Evolutionary conservation across 2,888 invertebrate species (phyloP).

Genomic region (Sepiola atlantica): DNA sequence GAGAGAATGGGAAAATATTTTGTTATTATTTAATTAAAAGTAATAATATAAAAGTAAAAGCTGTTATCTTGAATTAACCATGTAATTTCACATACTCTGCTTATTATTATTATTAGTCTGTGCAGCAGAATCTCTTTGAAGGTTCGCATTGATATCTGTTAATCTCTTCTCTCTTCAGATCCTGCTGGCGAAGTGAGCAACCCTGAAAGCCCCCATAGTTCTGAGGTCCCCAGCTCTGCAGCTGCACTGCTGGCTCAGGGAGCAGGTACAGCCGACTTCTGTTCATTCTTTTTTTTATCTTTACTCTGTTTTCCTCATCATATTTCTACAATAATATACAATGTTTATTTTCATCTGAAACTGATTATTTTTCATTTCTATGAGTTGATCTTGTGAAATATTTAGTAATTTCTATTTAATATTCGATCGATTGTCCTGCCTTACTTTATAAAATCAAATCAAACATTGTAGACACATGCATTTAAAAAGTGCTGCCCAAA

Average conservation of each 20-base stretch:
- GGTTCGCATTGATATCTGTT: not conserved
- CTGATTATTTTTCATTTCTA: not conserved
- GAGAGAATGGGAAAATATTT: no score
- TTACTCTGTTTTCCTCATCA: not conserved
- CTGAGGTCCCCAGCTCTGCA: conserved; percentile 71
- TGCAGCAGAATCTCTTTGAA: not conserved
- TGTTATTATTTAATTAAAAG: no score
- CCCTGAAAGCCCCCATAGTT: conserved; percentile 56
- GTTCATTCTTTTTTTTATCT: not conserved
- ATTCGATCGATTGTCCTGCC: not conserved
- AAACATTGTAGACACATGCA: not conserved
- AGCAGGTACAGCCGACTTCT: conserved; percentile 77
- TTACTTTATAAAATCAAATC: not conserved
- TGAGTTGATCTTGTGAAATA: not conserved
- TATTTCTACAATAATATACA: not conserved
- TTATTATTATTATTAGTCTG: no score
- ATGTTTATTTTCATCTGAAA: not conserved
- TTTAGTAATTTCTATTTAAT: not conserved
- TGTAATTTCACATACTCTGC: no score
- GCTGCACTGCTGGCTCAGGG: conserved; percentile 79
- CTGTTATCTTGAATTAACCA: no score
- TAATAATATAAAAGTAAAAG: no score
- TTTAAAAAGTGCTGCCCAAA: no score
- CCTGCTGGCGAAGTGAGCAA: conserved; percentile 57
- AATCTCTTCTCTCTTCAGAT: conserved; percentile 50